Evolutionary conservation across 2,113 vertebrate species (phyloP).

Genomic region (Psephotus haematonotus): DNA sequence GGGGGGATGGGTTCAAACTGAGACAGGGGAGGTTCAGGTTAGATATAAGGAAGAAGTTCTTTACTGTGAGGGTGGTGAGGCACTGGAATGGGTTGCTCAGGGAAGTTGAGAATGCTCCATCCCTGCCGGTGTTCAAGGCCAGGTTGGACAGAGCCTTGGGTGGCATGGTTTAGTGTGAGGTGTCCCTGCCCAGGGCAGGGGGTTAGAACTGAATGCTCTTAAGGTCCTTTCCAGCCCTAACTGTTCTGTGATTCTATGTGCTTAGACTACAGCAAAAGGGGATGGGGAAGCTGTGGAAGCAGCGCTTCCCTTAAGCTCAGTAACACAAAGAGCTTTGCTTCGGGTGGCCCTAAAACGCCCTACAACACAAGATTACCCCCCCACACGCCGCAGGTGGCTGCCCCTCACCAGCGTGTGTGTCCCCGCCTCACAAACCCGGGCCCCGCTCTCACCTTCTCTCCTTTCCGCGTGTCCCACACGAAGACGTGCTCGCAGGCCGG

Average conservation of each 20-base stretch:
- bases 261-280: accelerated
- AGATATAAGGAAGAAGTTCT: neutral
- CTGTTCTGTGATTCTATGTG: no score
- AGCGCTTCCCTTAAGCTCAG: accelerated
- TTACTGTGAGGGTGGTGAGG: neutral
- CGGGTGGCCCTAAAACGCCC: no score
- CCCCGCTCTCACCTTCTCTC: constrained; percentile 85
- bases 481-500: constrained; percentile 95
- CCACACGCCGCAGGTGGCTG: neutral
- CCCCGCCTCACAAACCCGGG: neutral
- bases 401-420: no score
- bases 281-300: accelerated
- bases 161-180: neutral
- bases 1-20: neutral
- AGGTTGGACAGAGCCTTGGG: neutral
- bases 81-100: neutral
- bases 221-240: neutral
- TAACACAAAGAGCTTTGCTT: accelerated
- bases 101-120: neutral
- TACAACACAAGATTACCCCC: neutral
- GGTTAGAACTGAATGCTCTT: neutral
- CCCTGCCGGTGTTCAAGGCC: neutral
- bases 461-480: constrained; percentile 93
- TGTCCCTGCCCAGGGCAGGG: neutral
- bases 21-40: neutral